phyloP scores from a whole-genome alignment of 1,140 invertebrate genomes.

The Drosophila fuyamai region DNA sequence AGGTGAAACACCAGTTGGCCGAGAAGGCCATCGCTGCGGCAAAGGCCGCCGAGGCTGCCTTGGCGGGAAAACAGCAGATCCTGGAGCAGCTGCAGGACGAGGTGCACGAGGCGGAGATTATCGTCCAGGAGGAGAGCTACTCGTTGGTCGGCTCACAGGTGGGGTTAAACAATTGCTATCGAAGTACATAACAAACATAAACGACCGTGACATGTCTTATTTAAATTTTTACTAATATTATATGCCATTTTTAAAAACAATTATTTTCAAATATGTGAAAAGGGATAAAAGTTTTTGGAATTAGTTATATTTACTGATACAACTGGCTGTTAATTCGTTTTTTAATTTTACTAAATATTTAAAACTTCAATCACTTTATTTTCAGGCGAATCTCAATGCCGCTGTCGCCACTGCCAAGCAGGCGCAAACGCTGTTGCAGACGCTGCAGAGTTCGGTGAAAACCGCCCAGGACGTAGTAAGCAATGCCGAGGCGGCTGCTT shows the following conservation, averaged over 20 bases:
- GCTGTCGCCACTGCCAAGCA: conserved; percentile 86
- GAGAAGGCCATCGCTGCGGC: conserved; percentile 88
- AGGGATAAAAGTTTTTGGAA: no score
- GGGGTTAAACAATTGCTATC: no score
- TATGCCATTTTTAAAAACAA: no score
- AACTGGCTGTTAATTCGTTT: no score
- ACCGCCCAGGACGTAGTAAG: conserved; percentile 86
- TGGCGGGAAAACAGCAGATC: conserved; percentile 87
- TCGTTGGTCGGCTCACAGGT: conserved; percentile 85
- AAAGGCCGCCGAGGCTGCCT: conserved; percentile 88
- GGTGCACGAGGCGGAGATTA: conserved; percentile 87
- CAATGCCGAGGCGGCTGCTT: conserved; percentile 86
- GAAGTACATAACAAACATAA: no score
- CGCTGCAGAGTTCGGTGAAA: conserved; percentile 85
- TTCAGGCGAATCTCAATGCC: conserved; percentile 86
- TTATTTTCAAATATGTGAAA: no score
- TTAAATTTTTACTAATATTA: no score
- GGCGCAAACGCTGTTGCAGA: conserved; percentile 85
- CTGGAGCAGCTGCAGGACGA: conserved; percentile 87
- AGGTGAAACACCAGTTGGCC: conserved; percentile 89
- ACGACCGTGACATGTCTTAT: no score
- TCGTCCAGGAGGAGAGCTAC: conserved; percentile 87
- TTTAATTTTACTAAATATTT: no score
- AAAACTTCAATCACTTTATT: not conserved
- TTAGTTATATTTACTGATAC: no score